Conservation (phyloP, 2,888 invertebrate species). For the Pseudoips prasinana region DNA sequence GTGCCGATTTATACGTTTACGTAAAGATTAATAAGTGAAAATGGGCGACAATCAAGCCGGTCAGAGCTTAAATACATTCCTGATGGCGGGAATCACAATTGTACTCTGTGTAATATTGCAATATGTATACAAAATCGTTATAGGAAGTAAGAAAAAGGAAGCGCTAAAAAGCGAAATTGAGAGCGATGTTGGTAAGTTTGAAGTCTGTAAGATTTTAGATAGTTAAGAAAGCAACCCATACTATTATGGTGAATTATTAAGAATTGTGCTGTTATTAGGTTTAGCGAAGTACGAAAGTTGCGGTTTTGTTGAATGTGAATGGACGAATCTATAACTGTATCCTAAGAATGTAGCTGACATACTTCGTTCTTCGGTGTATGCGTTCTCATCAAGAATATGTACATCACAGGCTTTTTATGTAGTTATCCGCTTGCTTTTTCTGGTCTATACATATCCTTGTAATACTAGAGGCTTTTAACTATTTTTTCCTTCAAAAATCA, state of each 20-base stretch:
- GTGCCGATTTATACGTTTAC: slow-evolving; percentile 33
- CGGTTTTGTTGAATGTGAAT: slow-evolving; percentile 37
- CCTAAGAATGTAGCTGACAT: slow-evolving; percentile 49
- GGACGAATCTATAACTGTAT: slow-evolving; percentile 45
- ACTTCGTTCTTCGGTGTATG: slow-evolving; percentile 36
- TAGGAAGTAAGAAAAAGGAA: slow-evolving; percentile 62
- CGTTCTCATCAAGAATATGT: slow-evolving; percentile 3
- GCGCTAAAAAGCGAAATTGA: slow-evolving; percentile 57
- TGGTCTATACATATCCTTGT: no score
- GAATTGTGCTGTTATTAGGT: no score
- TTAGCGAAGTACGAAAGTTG: slow-evolving; percentile 8
- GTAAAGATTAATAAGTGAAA: slow-evolving; percentile 66
- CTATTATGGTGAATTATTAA: no score
- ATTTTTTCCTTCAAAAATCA: no score
- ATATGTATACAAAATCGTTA: slow-evolving; percentile 62
- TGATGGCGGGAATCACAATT: slow-evolving; percentile 54
- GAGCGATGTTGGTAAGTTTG: slow-evolving; percentile 60
- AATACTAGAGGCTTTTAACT: no score
- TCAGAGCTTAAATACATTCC: slow-evolving; percentile 51
- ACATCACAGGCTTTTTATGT: not conserved
- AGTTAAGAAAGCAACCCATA: no score
- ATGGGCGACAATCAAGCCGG: slow-evolving; percentile 68
- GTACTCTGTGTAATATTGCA: slow-evolving; percentile 62
- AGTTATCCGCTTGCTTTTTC: no score
- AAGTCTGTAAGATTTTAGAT: no score